Percentiles rank a stretch among this genome's conserved stretches.
These are phyloP conservation scores for Mormyrus proboscirostris DNA, from an alignment of 2,797 vertebrate genomes.

Conservation along the genomic window DNA sequence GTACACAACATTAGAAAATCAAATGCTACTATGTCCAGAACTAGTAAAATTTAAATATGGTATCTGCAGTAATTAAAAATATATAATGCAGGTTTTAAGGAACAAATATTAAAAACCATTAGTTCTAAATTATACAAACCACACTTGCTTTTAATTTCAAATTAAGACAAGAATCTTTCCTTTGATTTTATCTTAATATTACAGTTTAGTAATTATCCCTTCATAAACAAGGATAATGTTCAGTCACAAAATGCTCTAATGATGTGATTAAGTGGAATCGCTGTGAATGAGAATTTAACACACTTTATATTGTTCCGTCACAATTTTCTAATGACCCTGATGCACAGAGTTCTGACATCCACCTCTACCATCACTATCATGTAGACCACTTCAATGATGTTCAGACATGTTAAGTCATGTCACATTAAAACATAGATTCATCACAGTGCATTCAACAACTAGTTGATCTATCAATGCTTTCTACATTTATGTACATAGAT, in stretches of 20 bases:
- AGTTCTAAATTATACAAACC: not conserved
- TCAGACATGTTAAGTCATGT: constrained; percentile 5
- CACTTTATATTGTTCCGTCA: not conserved
- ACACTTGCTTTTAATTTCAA: not conserved
- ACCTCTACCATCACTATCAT: not conserved
- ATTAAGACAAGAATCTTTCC: not conserved
- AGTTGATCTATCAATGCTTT: not conserved
- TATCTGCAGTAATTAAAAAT: not conserved
- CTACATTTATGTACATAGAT: not conserved
- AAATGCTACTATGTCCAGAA: not conserved
- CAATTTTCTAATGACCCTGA: not conserved
- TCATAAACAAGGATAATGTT: not conserved
- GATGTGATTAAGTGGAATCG: not conserved
- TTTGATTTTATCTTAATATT: not conserved
- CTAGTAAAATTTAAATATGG: not conserved
- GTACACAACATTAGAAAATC: not conserved
- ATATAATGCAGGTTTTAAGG: not conserved
- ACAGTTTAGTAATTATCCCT: not conserved
- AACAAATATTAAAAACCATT: not conserved
- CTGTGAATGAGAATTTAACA: not conserved
- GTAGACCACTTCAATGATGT: not conserved
- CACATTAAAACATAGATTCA: not conserved
- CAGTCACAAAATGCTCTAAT: not conserved
- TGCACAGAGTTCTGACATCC: not conserved
- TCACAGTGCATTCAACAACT: not conserved